Evolutionary conservation across 1,140 invertebrate species (phyloP).

Genomic region (Lepidotrigona ventralis): DNA sequence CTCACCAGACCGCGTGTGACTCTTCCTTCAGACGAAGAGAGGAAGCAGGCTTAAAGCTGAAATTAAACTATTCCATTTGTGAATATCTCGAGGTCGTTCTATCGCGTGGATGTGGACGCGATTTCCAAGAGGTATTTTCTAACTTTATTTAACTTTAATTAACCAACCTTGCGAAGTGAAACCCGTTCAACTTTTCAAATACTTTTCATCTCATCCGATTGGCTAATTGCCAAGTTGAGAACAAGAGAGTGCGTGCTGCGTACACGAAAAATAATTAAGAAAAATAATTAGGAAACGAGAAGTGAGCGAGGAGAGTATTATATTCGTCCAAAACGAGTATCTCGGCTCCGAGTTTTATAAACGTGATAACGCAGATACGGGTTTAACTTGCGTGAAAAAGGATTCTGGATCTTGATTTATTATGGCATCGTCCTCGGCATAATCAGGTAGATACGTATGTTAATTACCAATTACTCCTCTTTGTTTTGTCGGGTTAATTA

Average conservation of each 20-base stretch:
- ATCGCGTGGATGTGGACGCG: too few relatives aligned
- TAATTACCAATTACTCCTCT: neutral
- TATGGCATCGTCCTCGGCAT: neutral
- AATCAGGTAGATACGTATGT: neutral
- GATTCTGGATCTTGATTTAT: neutral
- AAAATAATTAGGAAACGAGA: too few relatives aligned
- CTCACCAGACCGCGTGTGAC: neutral
- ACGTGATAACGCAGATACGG: neutral
- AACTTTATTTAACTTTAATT: neutral
- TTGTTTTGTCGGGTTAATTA: neutral
- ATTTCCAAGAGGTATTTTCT: too few relatives aligned
- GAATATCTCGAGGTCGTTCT: neutral
- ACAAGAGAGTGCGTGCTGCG: too few relatives aligned
- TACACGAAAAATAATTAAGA: too few relatives aligned
- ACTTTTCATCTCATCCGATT: too few relatives aligned
- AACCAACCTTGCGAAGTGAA: too few relatives aligned
- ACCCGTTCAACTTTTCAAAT: too few relatives aligned
- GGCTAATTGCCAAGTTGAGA: too few relatives aligned
- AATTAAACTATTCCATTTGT: slow-evolving; percentile 35
- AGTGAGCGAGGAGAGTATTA: too few relatives aligned
- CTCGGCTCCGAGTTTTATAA: neutral
- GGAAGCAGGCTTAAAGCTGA: neutral
- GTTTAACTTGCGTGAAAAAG: neutral
- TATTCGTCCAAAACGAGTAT: neutral
- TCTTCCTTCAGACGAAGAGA: too few relatives aligned